These are phyloP conservation scores for Chaetodon trifasciatus DNA, from an alignment of 2,797 vertebrate genomes.

Conservation along the genomic window DNA sequence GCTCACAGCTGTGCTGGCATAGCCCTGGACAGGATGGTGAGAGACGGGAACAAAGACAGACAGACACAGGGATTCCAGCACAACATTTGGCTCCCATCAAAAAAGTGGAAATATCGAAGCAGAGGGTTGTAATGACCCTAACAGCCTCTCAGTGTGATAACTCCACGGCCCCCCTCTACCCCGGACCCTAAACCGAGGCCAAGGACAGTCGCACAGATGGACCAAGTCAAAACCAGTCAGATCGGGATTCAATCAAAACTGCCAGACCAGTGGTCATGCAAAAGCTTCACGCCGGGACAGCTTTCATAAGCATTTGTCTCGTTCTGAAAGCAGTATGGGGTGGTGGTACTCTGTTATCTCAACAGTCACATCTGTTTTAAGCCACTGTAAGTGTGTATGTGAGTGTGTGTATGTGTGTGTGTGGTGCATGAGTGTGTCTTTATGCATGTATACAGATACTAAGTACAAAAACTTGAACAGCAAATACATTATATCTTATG, in stretches of 20 bases:
- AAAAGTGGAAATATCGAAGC: conserved; percentile 80
- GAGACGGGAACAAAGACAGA: conserved; percentile 83
- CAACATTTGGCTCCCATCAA: conserved; percentile 83
- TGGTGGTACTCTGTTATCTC: conserved; percentile 56
- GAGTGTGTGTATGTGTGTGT: conserved; percentile 25
- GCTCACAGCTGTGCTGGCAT: conserved; percentile 87
- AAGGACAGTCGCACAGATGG: conserved; percentile 85
- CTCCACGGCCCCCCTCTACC: conserved; percentile 55
- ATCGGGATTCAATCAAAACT: conserved; percentile 79
- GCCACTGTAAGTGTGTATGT: conserved; percentile 23
- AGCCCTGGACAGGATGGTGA: conserved; percentile 82
- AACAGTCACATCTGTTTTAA: conserved; percentile 75
- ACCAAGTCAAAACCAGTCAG: conserved; percentile 77
- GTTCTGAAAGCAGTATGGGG: conserved; percentile 63
- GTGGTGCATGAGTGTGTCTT: conserved; percentile 39
- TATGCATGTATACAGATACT: conserved; percentile 13
- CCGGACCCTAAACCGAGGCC: conserved; percentile 73
- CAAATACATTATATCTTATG: not conserved
- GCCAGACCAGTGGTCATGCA: conserved; percentile 72
- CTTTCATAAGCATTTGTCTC: conserved; percentile 80
- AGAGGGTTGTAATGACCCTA: conserved; percentile 82
- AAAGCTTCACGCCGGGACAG: conserved; percentile 67
- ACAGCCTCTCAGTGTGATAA: conserved; percentile 83
- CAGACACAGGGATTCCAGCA: conserved; percentile 82
- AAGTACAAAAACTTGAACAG: conserved; percentile 30